A percentile compares a stretch with the other conserved stretches of the same genome.
Conservation (phyloP, 2,888 invertebrate species). For the Himalopsyche tibetana region DNA sequence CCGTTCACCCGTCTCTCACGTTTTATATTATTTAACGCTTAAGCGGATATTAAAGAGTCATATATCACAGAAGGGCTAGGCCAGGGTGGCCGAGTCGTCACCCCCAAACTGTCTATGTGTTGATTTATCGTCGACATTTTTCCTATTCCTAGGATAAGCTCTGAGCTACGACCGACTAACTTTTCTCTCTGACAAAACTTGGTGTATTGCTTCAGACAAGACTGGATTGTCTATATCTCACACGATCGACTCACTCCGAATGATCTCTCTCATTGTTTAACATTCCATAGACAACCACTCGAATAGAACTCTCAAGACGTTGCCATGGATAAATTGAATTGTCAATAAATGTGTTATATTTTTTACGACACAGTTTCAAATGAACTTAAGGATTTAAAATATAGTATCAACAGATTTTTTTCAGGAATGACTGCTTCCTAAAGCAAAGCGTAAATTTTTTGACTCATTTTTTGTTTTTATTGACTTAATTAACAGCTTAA, state of each 20-base stretch:
- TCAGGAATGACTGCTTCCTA: no score
- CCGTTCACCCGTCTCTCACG: constrained; percentile 61
- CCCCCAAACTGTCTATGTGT: constrained; percentile 59
- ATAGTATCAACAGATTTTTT: no score
- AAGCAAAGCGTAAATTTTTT: no score
- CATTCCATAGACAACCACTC: no score
- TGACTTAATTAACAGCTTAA: no score
- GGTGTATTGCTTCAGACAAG: constrained; percentile 22
- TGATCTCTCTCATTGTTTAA: constrained; percentile 19
- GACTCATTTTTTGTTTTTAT: no score
- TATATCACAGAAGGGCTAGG: constrained; percentile 64
- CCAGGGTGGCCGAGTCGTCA: constrained; percentile 35
- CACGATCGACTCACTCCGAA: background rate
- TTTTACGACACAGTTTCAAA: no score
- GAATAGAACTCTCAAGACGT: no score
- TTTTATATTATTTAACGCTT: constrained; percentile 66
- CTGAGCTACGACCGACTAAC: constrained; percentile 7
- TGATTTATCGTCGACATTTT: constrained; percentile 60
- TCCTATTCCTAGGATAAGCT: constrained; percentile 43
- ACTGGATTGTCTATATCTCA: constrained; percentile 27
- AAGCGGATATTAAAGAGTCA: constrained; percentile 66
- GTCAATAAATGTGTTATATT: no score
- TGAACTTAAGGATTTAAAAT: no score
- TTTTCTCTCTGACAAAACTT: background rate
- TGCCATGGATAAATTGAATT: no score